These are phyloP conservation scores for Drosophila subquinaria DNA, from an alignment of 2,888 invertebrate species.

Conservation along the genomic window DNA sequence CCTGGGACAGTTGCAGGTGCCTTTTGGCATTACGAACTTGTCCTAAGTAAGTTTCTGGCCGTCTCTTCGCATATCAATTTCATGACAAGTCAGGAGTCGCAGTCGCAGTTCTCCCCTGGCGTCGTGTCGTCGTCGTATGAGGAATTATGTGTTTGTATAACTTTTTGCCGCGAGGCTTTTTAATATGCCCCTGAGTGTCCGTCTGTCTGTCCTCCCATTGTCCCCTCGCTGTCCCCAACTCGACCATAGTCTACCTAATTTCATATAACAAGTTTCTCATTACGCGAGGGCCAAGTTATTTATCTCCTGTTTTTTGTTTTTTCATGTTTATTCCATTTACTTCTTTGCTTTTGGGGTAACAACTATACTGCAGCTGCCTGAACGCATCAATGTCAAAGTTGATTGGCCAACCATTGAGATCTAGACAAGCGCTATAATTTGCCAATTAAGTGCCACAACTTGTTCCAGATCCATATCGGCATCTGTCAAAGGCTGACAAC, in stretches of 20 bases:
- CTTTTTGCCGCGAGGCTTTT: conserved; percentile 56
- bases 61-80: conserved; percentile 50
- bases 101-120: conserved; percentile 26
- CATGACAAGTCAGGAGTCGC: conserved; percentile 25
- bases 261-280: conserved; percentile 79
- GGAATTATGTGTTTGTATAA: conserved; percentile 75
- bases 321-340: conserved; percentile 16
- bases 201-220: not conserved
- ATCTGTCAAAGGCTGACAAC: conserved; percentile 60
- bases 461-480: conserved; percentile 55
- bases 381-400: conserved; percentile 76
- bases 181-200: conserved; percentile 52
- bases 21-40: conserved; percentile 51
- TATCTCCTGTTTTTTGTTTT: not conserved
- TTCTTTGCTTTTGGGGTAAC: conserved; percentile 6
- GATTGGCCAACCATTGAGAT: conserved; percentile 66
- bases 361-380: conserved; percentile 62
- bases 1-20: conserved; percentile 65
- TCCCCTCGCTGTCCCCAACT: conserved; percentile 2
- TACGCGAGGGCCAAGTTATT: conserved; percentile 46
- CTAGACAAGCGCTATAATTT: conserved; percentile 79
- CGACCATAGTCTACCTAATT: conserved; percentile 57
- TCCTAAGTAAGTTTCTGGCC: conserved; percentile 34
- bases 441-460: conserved; percentile 71
- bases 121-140: conserved; percentile 36